Conservation (phyloP, 1,140 invertebrate genomes). For the Arctopsyche grandis region DNA sequence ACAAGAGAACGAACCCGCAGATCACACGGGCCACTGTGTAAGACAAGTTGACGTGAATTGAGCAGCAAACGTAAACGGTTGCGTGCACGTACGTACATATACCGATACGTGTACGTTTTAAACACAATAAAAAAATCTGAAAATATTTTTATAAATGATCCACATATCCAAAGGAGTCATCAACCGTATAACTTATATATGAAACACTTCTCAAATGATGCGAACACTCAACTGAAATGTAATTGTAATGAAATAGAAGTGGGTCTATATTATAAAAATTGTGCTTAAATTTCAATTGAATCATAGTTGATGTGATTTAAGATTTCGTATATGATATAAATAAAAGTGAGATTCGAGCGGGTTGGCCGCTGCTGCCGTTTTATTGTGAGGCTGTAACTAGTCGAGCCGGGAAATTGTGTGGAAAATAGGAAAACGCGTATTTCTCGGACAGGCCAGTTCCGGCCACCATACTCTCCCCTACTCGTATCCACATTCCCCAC, state of each 20-base stretch:
- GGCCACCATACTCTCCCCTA: background rate
- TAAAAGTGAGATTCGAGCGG: constrained; percentile 1
- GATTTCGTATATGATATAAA: too few relatives aligned
- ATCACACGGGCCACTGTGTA: constrained; percentile 24
- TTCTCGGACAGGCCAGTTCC: constrained; percentile 42
- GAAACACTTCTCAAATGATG: too few relatives aligned
- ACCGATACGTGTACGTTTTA: background rate
- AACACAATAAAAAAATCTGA: background rate
- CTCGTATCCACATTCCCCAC: background rate
- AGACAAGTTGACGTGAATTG: constrained; percentile 32
- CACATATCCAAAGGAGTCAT: too few relatives aligned
- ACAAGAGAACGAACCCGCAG: background rate
- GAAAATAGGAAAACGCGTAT: constrained; percentile 53
- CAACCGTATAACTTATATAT: too few relatives aligned
- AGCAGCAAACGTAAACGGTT: constrained; percentile 26
- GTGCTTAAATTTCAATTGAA: too few relatives aligned
- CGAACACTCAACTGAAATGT: too few relatives aligned
- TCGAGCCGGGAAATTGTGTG: constrained; percentile 53
- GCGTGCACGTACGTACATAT: background rate
- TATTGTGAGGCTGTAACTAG: constrained; percentile 53
- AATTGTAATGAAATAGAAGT: too few relatives aligned
- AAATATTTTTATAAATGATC: background rate
- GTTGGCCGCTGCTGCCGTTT: constrained; percentile 35
- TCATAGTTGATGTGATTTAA: too few relatives aligned
- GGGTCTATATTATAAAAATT: too few relatives aligned